phyloP scores from a whole-genome alignment of 2,113 vertebrate genomes.

The Formicarius rufipectus region DNA sequence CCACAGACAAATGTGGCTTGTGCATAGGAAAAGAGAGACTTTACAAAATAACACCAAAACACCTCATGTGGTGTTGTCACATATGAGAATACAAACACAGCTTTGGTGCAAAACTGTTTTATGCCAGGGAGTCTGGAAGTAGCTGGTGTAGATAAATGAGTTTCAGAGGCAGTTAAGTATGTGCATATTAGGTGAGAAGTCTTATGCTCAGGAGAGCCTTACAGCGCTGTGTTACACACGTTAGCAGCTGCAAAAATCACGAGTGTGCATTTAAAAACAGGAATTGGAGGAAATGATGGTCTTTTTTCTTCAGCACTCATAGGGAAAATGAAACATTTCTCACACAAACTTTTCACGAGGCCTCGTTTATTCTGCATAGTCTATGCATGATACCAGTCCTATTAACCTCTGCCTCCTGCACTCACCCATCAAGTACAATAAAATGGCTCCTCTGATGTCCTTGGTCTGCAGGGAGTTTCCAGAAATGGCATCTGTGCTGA shows the following conservation, averaged over 20 bases:
- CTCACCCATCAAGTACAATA: slow-evolving; percentile 34
- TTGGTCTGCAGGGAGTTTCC: slow-evolving; percentile 61
- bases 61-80: slow-evolving; percentile 45
- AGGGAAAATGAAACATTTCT: background rate
- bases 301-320: background rate
- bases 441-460: slow-evolving; percentile 58
- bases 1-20: background rate
- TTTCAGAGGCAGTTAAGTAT: slow-evolving; percentile 7
- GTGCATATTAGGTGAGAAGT: slow-evolving; percentile 44
- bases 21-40: slow-evolving; percentile 41
- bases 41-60: slow-evolving; percentile 39
- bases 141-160: slow-evolving; percentile 26
- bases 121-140: slow-evolving; percentile 34
- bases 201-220: slow-evolving; percentile 3
- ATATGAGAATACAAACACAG: slow-evolving; percentile 50
- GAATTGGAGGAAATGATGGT: background rate
- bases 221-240: accelerated
- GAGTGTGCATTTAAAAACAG: background rate
- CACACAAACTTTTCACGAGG: background rate
- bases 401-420: slow-evolving; percentile 52
- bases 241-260: slow-evolving; percentile 20
- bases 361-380: background rate
- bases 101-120: slow-evolving; percentile 49
- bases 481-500: slow-evolving; percentile 59
- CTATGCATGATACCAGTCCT: background rate